phyloP scores from a whole-genome alignment of 2,888 invertebrate species.

The Eupithecia insigniata region DNA sequence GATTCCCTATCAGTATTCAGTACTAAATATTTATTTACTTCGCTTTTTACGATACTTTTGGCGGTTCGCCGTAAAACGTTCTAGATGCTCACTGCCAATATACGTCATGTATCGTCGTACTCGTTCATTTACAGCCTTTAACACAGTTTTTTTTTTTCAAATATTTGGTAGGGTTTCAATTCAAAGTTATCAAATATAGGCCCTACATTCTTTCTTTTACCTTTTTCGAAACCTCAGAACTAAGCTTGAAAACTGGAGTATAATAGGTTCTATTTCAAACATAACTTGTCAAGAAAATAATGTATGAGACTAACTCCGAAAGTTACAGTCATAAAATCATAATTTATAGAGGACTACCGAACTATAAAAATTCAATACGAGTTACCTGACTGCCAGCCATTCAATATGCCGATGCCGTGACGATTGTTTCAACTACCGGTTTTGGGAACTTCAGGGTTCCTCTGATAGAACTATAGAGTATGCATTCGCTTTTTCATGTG shows the following conservation, averaged over 20 bases:
- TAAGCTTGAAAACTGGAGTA: not conserved
- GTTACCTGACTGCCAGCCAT: conserved; percentile 55
- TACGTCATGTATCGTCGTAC: not conserved
- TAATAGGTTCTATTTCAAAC: conserved; percentile 11
- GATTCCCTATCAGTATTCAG: conserved; percentile 78
- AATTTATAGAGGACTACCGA: conserved; percentile 55
- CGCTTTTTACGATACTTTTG: conserved; percentile 68
- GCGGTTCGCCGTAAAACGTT: conserved; percentile 61
- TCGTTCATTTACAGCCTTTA: not conserved
- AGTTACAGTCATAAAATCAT: conserved; percentile 43
- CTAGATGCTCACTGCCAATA: conserved; percentile 49
- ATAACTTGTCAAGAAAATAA: conserved; percentile 25
- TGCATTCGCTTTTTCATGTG: conserved; percentile 24
- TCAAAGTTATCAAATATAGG: too few species aligned
- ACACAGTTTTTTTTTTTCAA: not conserved
- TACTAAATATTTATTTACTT: conserved; percentile 78
- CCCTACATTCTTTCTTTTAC: not conserved
- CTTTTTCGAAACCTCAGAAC: not conserved
- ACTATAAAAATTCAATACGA: conserved; percentile 62
- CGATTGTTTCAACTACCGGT: conserved; percentile 77
- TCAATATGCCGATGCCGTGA: conserved; percentile 64
- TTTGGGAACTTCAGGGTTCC: conserved; percentile 69
- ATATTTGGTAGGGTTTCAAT: not conserved
- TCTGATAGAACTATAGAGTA: conserved; percentile 35
- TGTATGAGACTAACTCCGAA: conserved; percentile 33